These are phyloP conservation scores for Stigmatopora argus DNA, from an alignment of 2,113 vertebrate genomes.

Conservation along the genomic window DNA sequence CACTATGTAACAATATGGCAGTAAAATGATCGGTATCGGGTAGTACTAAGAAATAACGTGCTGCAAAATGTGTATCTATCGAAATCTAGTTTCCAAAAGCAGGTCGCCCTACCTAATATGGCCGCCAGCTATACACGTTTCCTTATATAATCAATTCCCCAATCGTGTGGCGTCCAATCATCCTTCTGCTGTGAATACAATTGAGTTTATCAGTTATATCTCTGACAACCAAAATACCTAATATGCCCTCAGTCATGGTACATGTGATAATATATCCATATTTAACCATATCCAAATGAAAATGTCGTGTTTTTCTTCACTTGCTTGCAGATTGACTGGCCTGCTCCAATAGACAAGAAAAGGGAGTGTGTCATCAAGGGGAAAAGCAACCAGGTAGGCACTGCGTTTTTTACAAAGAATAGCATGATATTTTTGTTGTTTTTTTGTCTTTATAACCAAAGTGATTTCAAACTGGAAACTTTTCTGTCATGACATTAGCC, in stretches of 20 bases:
- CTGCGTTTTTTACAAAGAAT: constrained; percentile 7
- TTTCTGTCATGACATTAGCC: constrained; percentile 56
- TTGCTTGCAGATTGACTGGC: constrained; percentile 70
- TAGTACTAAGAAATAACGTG: too few species aligned
- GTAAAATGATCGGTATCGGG: too few species aligned
- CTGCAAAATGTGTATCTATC: too few species aligned
- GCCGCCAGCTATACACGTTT: too few species aligned
- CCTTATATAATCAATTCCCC: too few species aligned
- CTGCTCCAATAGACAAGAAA: constrained; percentile 72
- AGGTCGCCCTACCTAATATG: too few species aligned
- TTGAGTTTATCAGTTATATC: background rate
- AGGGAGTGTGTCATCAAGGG: constrained; percentile 70
- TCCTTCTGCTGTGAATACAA: too few species aligned
- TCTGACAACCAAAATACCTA: background rate
- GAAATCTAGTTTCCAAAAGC: too few species aligned
- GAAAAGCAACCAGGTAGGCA: constrained; percentile 74
- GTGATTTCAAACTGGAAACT: constrained; percentile 43
- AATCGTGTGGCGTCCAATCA: too few species aligned
- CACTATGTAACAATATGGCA: too few species aligned
- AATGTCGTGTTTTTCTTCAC: constrained; percentile 11
- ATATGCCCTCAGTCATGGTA: background rate
- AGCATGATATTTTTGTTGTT: constrained; percentile 25
- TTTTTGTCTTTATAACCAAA: background rate
- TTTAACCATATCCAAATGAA: background rate
- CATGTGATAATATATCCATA: background rate